These are phyloP conservation scores for Mimas tiliae DNA, from an alignment of 2,888 invertebrate genomes.

Conservation along the genomic window DNA sequence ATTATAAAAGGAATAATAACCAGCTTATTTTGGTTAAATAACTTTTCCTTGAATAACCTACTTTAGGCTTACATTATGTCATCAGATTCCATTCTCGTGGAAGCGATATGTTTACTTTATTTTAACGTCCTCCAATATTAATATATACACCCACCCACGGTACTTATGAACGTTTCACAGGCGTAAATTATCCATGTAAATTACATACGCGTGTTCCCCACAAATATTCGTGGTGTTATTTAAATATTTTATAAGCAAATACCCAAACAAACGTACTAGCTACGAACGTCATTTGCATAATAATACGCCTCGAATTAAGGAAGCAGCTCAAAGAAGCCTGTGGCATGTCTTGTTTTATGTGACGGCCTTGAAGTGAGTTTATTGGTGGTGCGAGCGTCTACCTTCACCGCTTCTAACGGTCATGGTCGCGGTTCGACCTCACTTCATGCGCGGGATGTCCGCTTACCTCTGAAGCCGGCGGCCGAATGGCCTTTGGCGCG, in stretches of 20 bases:
- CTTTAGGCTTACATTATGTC: neutral
- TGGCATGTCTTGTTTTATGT: constrained; percentile 52
- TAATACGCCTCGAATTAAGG: constrained; percentile 24
- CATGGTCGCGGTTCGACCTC: constrained; percentile 69
- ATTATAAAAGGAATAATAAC: too few relatives aligned
- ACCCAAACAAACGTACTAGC: constrained; percentile 16
- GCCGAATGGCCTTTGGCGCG: constrained; percentile 71
- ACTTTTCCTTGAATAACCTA: neutral
- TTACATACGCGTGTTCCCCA: constrained; percentile 11
- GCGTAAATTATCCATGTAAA: constrained; percentile 26
- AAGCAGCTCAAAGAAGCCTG: constrained; percentile 44
- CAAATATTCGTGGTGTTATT: constrained; percentile 10
- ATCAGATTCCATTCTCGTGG: constrained; percentile 8
- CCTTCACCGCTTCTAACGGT: constrained; percentile 65
- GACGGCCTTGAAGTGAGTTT: constrained; percentile 70
- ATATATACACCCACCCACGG: constrained; percentile 4
- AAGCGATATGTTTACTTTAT: constrained; percentile 23
- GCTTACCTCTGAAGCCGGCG: constrained; percentile 68
- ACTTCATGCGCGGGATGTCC: constrained; percentile 63
- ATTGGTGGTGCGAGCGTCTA: constrained; percentile 65
- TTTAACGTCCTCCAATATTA: constrained; percentile 20
- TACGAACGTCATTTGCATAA: constrained; percentile 5
- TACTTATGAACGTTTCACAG: constrained; percentile 8
- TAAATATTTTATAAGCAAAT: constrained; percentile 24
- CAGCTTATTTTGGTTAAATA: neutral